These are phyloP conservation scores for Umimayanthus kanabou DNA, from an alignment of 92 coral and sea anemone species.

Conservation along the genomic window DNA sequence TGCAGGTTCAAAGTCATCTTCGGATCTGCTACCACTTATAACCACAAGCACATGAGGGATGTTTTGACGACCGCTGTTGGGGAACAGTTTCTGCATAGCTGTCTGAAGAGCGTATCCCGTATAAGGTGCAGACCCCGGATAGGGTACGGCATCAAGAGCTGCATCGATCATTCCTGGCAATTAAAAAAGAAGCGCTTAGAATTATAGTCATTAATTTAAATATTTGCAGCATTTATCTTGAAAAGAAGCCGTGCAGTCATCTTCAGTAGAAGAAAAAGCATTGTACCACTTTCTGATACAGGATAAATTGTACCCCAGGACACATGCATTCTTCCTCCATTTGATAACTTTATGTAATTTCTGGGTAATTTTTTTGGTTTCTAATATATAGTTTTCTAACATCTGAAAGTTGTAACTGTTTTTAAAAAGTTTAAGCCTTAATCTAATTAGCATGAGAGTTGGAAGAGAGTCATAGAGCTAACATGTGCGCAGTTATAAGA, in stretches of 20 bases:
- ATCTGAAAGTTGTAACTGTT: neutral
- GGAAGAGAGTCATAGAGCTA: no score
- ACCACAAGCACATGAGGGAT: constrained; percentile 66
- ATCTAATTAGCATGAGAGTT: no score
- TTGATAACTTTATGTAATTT: neutral
- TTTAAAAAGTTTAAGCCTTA: neutral
- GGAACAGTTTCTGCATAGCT: constrained; percentile 73
- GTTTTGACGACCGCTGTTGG: constrained; percentile 68
- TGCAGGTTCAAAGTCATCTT: constrained; percentile 68
- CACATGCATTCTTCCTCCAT: neutral
- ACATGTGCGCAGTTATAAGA: no score
- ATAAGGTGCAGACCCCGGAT: constrained; percentile 73
- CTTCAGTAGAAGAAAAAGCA: no score
- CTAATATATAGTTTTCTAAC: no score
- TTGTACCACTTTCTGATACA: neutral
- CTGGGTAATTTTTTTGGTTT: no score
- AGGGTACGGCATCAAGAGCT: constrained; percentile 66
- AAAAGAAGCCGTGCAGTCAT: no score
- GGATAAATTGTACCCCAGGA: neutral
- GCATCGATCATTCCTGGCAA: constrained; percentile 49
- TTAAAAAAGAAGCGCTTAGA: neutral
- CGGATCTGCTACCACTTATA: constrained; percentile 74
- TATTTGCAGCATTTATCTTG: no score
- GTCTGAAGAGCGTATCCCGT: constrained; percentile 70
- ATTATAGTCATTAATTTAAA: no score